phyloP scores from a whole-genome alignment of 2,113 vertebrate genomes.

The Microcebus tavaratra region DNA sequence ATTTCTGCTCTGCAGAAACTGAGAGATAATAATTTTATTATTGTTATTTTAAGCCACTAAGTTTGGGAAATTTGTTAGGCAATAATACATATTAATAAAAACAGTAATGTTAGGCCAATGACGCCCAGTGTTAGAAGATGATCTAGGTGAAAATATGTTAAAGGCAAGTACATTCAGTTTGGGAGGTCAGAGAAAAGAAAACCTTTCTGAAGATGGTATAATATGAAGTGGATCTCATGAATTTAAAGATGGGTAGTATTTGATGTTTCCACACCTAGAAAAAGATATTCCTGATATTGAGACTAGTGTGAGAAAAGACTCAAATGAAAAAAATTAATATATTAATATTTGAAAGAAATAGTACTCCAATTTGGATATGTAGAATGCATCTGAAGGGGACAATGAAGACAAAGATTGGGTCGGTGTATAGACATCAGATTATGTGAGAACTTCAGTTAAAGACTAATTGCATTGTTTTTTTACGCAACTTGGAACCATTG shows the following conservation, averaged over 20 bases:
- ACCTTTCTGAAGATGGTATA: not conserved
- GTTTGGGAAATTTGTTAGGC: not conserved
- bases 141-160: not conserved
- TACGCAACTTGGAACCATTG: not conserved
- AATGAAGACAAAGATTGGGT: not conserved
- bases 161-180: not conserved
- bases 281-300: not conserved
- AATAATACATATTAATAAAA: not conserved
- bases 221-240: not conserved
- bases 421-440: not conserved
- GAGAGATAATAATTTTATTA: not conserved
- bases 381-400: not conserved
- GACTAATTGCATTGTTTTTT: not conserved
- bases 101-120: not conserved
- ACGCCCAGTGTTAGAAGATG: not conserved
- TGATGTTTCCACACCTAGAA: not conserved
- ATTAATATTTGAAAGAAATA: not conserved
- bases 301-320: not conserved
- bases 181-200: not conserved
- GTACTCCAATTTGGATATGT: not conserved
- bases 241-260: not conserved
- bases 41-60: not conserved
- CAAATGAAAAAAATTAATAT: not conserved
- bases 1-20: not conserved
- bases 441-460: not conserved